Evolutionary conservation across 2,797 vertebrate species (phyloP).

Genomic region (Merluccius polli): DNA sequence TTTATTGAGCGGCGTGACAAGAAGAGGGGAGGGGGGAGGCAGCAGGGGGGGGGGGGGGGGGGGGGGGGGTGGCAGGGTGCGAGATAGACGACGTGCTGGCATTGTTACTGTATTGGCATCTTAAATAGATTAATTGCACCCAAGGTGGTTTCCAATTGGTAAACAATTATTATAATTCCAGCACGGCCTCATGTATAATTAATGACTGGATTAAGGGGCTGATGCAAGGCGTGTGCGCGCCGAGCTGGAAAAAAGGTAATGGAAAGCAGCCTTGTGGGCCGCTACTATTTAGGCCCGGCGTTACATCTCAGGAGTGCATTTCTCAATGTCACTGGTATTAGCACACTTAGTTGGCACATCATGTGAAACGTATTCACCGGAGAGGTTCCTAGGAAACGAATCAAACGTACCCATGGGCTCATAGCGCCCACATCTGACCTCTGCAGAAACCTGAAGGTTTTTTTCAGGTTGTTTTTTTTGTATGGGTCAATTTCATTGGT

Average conservation of each 20-base stretch:
- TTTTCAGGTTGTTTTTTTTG: not conserved
- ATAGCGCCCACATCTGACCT: not conserved
- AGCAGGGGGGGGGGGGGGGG: constrained; percentile 53
- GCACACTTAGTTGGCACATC: not conserved
- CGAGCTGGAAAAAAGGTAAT: constrained; percentile 12
- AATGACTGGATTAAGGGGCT: constrained; percentile 62
- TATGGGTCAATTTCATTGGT: not conserved
- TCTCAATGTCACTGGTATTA: constrained; percentile 15
- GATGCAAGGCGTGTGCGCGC: constrained; percentile 41
- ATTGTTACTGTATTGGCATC: constrained; percentile 69
- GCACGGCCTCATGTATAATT: constrained; percentile 66
- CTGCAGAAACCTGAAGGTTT: not conserved
- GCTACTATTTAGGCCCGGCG: not conserved
- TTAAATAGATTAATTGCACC: constrained; percentile 72
- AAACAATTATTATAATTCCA: constrained; percentile 75
- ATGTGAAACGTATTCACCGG: not conserved
- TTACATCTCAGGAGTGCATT: not conserved
- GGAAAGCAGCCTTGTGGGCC: not conserved
- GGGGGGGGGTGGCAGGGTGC: not conserved
- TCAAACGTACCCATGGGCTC: not conserved
- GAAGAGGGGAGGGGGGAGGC: not conserved
- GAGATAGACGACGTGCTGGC: constrained; percentile 49
- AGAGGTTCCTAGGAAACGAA: not conserved
- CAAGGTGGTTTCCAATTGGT: constrained; percentile 66
- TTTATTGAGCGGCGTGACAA: not conserved